Conservation (phyloP, 2,113 vertebrate species). For the Phocoena phocoena region DNA sequence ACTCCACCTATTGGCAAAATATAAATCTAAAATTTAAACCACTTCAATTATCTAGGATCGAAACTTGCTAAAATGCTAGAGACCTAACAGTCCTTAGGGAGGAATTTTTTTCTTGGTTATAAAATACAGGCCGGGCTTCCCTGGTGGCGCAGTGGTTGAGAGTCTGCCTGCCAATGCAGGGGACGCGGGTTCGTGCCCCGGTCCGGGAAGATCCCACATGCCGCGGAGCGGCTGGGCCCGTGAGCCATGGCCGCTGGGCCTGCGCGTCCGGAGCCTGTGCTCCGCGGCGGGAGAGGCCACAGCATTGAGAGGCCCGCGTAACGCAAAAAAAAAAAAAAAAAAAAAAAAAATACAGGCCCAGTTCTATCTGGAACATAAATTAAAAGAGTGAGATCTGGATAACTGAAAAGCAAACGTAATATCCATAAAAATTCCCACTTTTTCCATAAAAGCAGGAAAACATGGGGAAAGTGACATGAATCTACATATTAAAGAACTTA, state of each 20-base stretch:
- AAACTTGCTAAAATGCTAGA: neutral
- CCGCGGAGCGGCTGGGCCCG: no score
- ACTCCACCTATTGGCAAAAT: neutral
- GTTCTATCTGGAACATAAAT: neutral
- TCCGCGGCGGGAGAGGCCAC: no score
- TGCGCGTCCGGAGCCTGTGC: no score
- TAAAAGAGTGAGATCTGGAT: neutral
- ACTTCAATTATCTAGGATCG: neutral
- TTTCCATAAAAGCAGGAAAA: constrained; percentile 8
- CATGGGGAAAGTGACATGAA: neutral
- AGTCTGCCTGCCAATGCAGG: no score
- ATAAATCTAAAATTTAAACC: neutral
- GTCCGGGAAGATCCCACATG: no score
- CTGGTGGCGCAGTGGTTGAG: no score
- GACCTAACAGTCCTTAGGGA: neutral
- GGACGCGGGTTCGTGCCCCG: no score
- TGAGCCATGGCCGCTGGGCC: no score
- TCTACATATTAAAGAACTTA: neutral
- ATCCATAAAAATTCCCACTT: neutral
- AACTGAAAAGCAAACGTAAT: neutral
- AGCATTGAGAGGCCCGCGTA: no score
- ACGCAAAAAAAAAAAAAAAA: no score
- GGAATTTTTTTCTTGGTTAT: neutral
- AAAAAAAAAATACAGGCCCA: neutral
- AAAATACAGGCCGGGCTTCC: neutral